These are phyloP conservation scores for Melanerpes aurifrons DNA, from an alignment of 2,113 vertebrate genomes.

Conservation along the genomic window DNA sequence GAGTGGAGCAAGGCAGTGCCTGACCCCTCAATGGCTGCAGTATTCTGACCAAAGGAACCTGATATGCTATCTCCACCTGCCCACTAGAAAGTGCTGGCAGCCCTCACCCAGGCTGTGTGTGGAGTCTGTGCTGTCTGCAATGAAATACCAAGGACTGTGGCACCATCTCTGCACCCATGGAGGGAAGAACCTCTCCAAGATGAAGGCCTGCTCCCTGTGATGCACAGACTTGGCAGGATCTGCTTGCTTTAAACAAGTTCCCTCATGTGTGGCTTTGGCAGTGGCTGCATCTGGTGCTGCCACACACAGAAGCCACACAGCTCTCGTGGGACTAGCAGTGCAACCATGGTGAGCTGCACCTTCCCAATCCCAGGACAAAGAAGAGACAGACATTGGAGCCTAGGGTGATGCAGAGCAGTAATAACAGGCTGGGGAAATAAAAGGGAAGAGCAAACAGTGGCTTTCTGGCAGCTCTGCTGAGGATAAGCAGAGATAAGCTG, in stretches of 20 bases:
- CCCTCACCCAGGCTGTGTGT: neutral
- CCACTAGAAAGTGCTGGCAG: neutral
- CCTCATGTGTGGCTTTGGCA: neutral
- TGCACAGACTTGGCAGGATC: neutral
- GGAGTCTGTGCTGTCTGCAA: neutral
- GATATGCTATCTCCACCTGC: neutral
- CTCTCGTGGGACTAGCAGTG: neutral
- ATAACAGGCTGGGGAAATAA: neutral
- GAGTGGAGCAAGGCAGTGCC: neutral
- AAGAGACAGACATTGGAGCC: neutral
- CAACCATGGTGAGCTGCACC: neutral
- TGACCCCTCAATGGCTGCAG: rapidly evolving
- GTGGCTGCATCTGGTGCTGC: rapidly evolving
- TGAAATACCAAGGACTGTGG: neutral
- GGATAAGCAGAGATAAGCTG: neutral
- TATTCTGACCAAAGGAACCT: neutral
- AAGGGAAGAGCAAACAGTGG: neutral
- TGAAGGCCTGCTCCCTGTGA: neutral
- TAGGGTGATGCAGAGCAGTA: neutral
- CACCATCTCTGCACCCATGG: neutral
- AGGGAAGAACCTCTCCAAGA: neutral
- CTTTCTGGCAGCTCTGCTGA: neutral
- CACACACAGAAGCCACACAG: neutral
- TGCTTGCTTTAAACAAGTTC: neutral
- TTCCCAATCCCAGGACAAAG: neutral